phyloP scores from a whole-genome alignment of 37 sponge, comb jelly and placozoan species.

The Amphimedon queenslandica region DNA sequence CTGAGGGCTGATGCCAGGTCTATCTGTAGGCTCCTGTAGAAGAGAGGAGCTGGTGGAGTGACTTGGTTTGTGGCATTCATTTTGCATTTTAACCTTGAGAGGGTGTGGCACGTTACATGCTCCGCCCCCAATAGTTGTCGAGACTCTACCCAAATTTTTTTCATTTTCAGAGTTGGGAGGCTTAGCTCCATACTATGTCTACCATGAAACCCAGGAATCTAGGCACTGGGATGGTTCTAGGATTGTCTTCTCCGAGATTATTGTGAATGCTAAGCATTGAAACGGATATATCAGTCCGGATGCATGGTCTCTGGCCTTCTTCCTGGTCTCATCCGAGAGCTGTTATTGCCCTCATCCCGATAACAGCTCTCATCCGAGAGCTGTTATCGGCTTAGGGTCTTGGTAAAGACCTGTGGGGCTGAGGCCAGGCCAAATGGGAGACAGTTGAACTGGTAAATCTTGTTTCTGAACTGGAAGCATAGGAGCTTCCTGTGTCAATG shows the following conservation, averaged over 20 bases:
- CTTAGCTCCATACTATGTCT: slow-evolving; percentile 16
- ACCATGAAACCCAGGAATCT: slow-evolving; percentile 26
- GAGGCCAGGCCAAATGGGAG: too few relatives aligned
- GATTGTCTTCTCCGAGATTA: slow-evolving; percentile 23
- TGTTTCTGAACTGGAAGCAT: background rate
- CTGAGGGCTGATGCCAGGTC: background rate
- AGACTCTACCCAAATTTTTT: too few relatives aligned
- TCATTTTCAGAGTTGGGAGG: slow-evolving; percentile 14
- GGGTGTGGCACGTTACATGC: background rate
- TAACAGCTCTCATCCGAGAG: background rate
- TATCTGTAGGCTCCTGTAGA: slow-evolving; percentile 14
- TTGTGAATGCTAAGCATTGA: too few relatives aligned
- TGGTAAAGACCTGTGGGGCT: too few relatives aligned
- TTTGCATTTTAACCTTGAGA: slow-evolving; percentile 9
- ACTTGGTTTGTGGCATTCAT: too few relatives aligned
- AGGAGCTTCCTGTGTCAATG: background rate
- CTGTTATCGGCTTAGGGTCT: too few relatives aligned
- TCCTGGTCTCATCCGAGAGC: background rate
- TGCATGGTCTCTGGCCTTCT: too few relatives aligned
- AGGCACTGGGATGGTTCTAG: slow-evolving; percentile 11
- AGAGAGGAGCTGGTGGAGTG: slow-evolving; percentile 24
- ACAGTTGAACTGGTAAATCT: too few relatives aligned
- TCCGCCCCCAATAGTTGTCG: slow-evolving; percentile 8
- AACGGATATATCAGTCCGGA: slow-evolving; percentile 5
- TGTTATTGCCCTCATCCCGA: too few relatives aligned